A percentile compares a stretch with the other conserved stretches of the same genome.
phyloP scores from a whole-genome alignment of 2,113 vertebrate genomes.

The Danio rerio region GRCz12tu NC_133197.1:16935501-16936000 shows the following conservation, averaged over 20 bases:
- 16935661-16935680: not conserved
- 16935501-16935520: too few species aligned
- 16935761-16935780: not conserved
- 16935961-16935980: not conserved
- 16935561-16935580: too few species aligned
- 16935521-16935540: too few species aligned
- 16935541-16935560: too few species aligned
- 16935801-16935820: constrained; percentile 83
- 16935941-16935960: not conserved
- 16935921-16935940: not conserved
- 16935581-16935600: too few species aligned
- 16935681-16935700: too few species aligned
- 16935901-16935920: constrained; percentile 82
- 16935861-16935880: constrained; percentile 80
- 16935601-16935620: too few species aligned
- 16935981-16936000: not conserved
- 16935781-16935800: constrained; percentile 70
- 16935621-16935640: too few species aligned
- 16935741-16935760: too few species aligned
- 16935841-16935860: constrained; percentile 78
- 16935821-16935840: constrained; percentile 82
- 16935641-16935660: too few species aligned
- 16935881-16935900: constrained; percentile 79
- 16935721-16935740: too few species aligned
- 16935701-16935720: too few species aligned